Evolutionary conservation across 2,888 invertebrate species (phyloP).

Genomic region (Cancer borealis): DNA sequence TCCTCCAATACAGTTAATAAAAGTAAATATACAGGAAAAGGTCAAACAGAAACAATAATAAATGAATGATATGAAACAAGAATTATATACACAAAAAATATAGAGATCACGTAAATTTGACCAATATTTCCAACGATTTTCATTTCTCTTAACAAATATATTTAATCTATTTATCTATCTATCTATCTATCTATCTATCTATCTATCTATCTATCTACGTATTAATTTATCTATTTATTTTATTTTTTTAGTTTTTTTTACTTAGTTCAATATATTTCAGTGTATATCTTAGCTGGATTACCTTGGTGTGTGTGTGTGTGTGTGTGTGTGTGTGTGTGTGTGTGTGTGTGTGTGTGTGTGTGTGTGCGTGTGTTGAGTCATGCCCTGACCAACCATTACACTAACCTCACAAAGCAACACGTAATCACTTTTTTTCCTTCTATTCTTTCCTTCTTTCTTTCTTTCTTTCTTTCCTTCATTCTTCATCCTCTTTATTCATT

Average conservation of each 20-base stretch:
- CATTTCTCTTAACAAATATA: too few species aligned
- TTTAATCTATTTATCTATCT: too few species aligned
- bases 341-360: constrained; percentile 1
- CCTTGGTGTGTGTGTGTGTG: neutral
- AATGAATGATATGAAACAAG: neutral
- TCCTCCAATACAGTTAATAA: neutral
- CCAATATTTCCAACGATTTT: too few species aligned
- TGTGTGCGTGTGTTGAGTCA: neutral
- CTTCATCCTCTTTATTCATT: neutral
- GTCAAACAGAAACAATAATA: neutral
- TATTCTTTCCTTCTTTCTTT: neutral
- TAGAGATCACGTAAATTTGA: neutral
- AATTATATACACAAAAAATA: neutral
- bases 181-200: neutral
- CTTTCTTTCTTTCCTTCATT: neutral
- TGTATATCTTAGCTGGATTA: neutral
- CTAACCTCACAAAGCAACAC: neutral
- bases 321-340: neutral
- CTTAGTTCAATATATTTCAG: neutral
- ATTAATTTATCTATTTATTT: neutral
- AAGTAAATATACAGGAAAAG: neutral
- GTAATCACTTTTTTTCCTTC: too few species aligned
- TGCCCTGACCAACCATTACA: neutral
- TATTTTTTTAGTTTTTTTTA: neutral
- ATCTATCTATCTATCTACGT: neutral